These are phyloP conservation scores for Montipora efflorescens DNA, from an alignment of 64 coral and sea anemone genomes.

Conservation along the genomic window DNA sequence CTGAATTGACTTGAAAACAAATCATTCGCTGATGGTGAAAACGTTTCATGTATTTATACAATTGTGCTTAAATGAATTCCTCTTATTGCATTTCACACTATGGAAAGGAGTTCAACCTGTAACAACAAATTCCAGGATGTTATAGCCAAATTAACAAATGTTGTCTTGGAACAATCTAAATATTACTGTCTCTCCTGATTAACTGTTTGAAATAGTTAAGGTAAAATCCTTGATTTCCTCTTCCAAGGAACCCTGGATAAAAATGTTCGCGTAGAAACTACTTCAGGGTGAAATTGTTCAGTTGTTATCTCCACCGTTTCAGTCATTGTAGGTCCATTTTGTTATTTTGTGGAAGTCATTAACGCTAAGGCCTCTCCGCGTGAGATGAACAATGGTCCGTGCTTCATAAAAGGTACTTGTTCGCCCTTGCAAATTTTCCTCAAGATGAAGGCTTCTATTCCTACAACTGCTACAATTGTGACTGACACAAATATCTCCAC, in stretches of 20 bases:
- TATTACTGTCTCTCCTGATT: too few species aligned
- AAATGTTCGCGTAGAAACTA: neutral
- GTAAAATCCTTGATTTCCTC: neutral
- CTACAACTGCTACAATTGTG: constrained; percentile 20
- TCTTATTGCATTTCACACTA: too few species aligned
- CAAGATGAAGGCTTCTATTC: constrained; percentile 28
- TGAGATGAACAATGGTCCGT: constrained; percentile 30
- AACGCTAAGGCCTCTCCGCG: constrained; percentile 34
- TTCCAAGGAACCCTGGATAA: neutral
- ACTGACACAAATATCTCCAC: constrained; percentile 46
- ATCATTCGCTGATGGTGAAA: too few species aligned
- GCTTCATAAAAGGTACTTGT: constrained; percentile 28
- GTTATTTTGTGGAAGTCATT: neutral
- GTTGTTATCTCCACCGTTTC: neutral
- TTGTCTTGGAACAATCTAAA: neutral
- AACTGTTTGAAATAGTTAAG: neutral
- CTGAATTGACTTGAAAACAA: too few species aligned
- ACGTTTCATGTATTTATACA: too few species aligned
- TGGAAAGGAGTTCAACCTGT: neutral
- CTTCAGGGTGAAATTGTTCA: neutral
- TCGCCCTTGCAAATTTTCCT: constrained; percentile 64
- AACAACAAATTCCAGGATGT: neutral
- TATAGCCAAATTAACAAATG: neutral
- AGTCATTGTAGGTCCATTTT: neutral
- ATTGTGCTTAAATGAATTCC: too few species aligned